These are phyloP conservation scores for Hyposoter didymator DNA, from an alignment of 2,888 invertebrate species.

Conservation along the genomic window DNA sequence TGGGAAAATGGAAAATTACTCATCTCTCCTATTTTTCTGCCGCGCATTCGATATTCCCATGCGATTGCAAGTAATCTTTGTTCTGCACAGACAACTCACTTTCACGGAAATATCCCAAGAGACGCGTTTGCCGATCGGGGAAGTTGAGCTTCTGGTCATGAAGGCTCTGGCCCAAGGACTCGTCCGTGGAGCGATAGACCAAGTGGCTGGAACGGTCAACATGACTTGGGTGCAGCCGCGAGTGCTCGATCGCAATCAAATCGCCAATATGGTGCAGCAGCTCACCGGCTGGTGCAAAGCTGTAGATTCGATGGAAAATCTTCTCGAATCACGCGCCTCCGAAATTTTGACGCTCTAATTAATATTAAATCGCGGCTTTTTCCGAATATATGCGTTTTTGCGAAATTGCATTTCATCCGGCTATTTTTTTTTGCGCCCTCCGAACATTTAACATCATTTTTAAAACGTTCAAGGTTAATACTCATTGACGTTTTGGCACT, in stretches of 20 bases:
- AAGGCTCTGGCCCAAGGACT: slow-evolving; percentile 97
- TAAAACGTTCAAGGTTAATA: background rate
- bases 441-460: background rate
- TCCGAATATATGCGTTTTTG: slow-evolving; percentile 22
- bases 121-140: slow-evolving; percentile 92
- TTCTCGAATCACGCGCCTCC: slow-evolving; percentile 90
- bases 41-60: slow-evolving; percentile 23
- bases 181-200: slow-evolving; percentile 97
- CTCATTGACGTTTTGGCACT: background rate
- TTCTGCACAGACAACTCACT: slow-evolving; percentile 88
- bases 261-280: slow-evolving; percentile 89
- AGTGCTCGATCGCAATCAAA: slow-evolving; percentile 89
- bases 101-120: slow-evolving; percentile 96
- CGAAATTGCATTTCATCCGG: slow-evolving; percentile 37
- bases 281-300: slow-evolving; percentile 91
- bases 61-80: slow-evolving; percentile 9
- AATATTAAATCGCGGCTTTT: slow-evolving; percentile 41
- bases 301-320: slow-evolving; percentile 89
- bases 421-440: background rate
- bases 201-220: slow-evolving; percentile 91
- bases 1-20: background rate
- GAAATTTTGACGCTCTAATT: slow-evolving; percentile 90
- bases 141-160: slow-evolving; percentile 98
- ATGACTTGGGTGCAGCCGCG: slow-evolving; percentile 95
- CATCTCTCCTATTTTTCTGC: background rate